Conservation (phyloP, 2,113 vertebrate genomes). For the Addax nasomaculatus region DNA sequence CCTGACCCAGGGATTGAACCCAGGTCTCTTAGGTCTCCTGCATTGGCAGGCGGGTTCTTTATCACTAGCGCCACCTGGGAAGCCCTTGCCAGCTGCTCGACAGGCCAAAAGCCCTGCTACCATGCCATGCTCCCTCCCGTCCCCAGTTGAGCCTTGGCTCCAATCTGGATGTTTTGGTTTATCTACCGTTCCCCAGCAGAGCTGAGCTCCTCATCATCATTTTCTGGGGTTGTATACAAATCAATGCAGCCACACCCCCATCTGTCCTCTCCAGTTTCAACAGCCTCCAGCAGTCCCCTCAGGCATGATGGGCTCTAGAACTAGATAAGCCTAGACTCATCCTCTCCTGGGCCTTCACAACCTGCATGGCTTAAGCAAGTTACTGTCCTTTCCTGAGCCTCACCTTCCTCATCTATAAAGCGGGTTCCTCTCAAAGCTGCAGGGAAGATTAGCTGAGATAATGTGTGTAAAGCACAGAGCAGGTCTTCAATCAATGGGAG, state of each 20-base stretch:
- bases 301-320: neutral
- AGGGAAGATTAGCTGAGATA: neutral
- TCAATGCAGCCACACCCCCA: fast-evolving
- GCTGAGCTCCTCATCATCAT: neutral
- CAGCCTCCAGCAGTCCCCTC: neutral
- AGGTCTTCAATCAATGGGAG: neutral
- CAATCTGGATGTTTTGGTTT: neutral
- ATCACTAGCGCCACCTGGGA: neutral
- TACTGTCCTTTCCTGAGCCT: neutral
- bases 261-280: too few species aligned
- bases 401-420: neutral
- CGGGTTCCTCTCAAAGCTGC: neutral
- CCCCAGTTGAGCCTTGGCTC: neutral
- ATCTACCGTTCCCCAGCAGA: fast-evolving
- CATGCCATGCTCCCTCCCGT: neutral
- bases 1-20: neutral
- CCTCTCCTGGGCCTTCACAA: neutral
- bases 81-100: neutral
- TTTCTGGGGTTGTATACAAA: neutral
- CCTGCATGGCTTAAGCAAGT: neutral
- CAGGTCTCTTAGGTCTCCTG: neutral
- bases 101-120: neutral
- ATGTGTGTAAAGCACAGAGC: neutral
- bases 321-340: neutral
- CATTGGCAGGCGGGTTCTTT: neutral